Percentiles rank a stretch among this genome's conserved stretches.
Evolutionary conservation across 2,888 invertebrate species (phyloP).

Genomic region (Netelia inedita): DNA sequence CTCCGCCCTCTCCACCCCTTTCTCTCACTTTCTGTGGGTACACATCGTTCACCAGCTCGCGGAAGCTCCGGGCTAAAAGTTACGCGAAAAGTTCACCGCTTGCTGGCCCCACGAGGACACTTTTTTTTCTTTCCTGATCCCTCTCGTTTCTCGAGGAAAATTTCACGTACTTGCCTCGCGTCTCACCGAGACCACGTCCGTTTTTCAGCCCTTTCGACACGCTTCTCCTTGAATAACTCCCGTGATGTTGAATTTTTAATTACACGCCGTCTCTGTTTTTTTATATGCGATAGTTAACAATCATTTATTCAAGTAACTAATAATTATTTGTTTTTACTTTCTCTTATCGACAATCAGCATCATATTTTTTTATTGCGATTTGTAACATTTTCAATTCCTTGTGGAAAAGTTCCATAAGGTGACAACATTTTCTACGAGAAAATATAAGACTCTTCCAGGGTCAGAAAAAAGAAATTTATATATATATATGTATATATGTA

Average conservation of each 20-base stretch:
- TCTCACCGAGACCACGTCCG: conserved; percentile 6
- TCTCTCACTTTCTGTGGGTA: conserved; percentile 26
- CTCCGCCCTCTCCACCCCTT: conserved; percentile 4
- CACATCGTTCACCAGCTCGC: conserved; percentile 45
- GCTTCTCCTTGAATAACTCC: not conserved
- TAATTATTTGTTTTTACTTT: too few relatives aligned
- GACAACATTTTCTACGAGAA: too few relatives aligned
- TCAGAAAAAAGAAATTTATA: conserved; percentile 18
- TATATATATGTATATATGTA: conserved; percentile 1
- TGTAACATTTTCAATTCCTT: too few relatives aligned
- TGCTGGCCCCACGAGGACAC: conserved; percentile 51
- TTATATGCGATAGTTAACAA: not conserved
- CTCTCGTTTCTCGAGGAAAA: conserved; percentile 2
- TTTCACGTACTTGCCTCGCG: conserved; percentile 22
- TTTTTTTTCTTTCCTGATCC: conserved; percentile 18
- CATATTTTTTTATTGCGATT: too few relatives aligned
- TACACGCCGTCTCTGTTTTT: not conserved
- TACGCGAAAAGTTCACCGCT: conserved; percentile 60
- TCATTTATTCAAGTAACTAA: too few relatives aligned
- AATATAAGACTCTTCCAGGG: conserved; percentile 29
- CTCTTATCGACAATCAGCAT: too few relatives aligned
- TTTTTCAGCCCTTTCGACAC: conserved; percentile 11
- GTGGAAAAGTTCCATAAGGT: too few relatives aligned
- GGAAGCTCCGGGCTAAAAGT: conserved; percentile 54
- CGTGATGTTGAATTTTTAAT: not conserved